Conservation (phyloP, 2,113 vertebrate species). For the Ailuropoda melanoleuca region DNA sequence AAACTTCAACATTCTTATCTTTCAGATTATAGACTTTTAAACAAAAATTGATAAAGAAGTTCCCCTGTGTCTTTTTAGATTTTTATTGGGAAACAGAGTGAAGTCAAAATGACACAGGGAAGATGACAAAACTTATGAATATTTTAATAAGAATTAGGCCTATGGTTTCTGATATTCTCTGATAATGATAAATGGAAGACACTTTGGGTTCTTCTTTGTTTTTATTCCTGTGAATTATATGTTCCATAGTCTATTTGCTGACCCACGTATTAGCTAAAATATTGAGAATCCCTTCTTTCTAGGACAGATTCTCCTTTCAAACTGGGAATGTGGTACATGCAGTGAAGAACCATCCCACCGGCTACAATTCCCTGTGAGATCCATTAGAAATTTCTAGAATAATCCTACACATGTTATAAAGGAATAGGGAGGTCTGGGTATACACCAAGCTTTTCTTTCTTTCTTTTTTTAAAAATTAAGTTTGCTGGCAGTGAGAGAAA, state of each 20-base stretch:
- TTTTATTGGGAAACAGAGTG: not conserved
- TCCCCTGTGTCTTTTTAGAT: not conserved
- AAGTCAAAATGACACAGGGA: not conserved
- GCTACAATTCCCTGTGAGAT: not conserved
- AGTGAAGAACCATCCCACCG: not conserved
- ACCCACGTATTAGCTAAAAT: not conserved
- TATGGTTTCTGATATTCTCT: not conserved
- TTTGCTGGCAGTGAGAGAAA: not conserved
- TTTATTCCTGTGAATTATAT: not conserved
- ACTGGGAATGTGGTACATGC: not conserved
- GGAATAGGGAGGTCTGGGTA: not conserved
- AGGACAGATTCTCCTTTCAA: not conserved
- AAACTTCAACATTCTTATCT: not conserved
- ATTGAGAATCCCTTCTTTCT: not conserved
- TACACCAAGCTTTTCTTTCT: not conserved
- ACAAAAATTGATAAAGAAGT: not conserved
- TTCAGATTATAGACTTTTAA: conserved; percentile 37
- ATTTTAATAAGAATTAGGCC: not conserved
- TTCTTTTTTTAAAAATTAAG: not conserved
- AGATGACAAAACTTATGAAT: not conserved
- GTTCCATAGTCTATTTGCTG: not conserved
- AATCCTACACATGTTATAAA: not conserved
- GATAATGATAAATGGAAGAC: not conserved
- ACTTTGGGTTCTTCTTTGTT: not conserved
- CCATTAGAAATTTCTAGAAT: not conserved